Evolutionary conservation across 2,113 vertebrate species (phyloP), one percentile per base, ranked within the genome.

Genomic region (Orycteropus afer): DNA sequence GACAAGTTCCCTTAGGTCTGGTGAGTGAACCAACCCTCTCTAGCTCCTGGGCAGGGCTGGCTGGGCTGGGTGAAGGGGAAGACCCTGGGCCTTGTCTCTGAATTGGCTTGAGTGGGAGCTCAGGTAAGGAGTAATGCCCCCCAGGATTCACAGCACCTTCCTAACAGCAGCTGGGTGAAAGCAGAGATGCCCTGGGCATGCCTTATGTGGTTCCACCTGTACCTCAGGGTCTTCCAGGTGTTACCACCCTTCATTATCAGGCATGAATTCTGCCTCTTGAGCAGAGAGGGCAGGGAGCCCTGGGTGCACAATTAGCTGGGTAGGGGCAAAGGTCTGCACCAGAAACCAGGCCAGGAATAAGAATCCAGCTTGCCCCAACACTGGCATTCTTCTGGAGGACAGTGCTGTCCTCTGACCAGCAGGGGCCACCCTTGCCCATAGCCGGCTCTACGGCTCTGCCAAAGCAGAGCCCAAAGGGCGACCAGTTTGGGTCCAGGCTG

Each of bases 401-500:
- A 93, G 57, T 94, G 73, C 86, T 47, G 27, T 0, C 1, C 1
- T 15, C 3, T 34, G 51, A n/a, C 93, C 97, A 91, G 92, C 94
- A 97, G 97, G 88, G 90, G 97, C 5, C 97, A 23, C 78, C 86
- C 91, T 95, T 81, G 90, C 89, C 93, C 4, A 2, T 55, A 57
- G 63, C 7, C 90, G 8, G n/a, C 11, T 45, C 37, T 29, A 37
- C 37, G 12, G 57, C 49, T 5, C 32, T 42, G 59, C 82, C 32
- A 25, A 32, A 47, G 71, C 6, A 5, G 47, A 45, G 90, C 34
- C 34, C 6, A 42, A 25, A n/a, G 81, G 59, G 37, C 49, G 25
- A 45, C 37, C 63, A 32, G 22, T 63, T 65, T 55, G 91, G 76
- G 55, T 92, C 57, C 40, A 23, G 81, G 51, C 63, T 65, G 71